These are phyloP conservation scores for Planiliza haematocheilus DNA, from an alignment of 2,113 vertebrate genomes.

Conservation along the genomic window DNA sequence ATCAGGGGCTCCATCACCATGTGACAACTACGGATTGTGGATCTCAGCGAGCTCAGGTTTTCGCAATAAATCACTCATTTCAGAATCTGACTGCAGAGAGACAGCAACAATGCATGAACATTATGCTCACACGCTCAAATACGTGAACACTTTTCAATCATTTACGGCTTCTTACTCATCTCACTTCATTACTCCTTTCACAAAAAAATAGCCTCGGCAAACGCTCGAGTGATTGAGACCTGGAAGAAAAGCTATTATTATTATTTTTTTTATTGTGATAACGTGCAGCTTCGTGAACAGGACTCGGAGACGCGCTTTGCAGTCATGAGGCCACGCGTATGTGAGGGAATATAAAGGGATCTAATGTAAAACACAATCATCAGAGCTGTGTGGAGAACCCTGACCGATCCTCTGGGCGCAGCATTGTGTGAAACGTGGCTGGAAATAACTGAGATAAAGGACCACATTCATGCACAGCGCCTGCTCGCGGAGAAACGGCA, in stretches of 20 bases:
- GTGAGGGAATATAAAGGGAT: no score
- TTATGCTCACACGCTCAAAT: neutral
- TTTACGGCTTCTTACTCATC: neutral
- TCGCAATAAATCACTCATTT: constrained; percentile 22
- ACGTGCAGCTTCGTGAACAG: neutral
- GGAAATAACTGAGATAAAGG: constrained; percentile 7
- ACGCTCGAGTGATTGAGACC: neutral
- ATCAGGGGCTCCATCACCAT: constrained; percentile 45
- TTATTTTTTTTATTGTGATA: neutral
- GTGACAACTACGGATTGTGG: constrained; percentile 26
- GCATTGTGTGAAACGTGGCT: neutral
- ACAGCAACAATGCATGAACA: neutral
- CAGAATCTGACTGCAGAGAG: constrained; percentile 1
- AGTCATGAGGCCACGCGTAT: neutral
- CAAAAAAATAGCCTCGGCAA: neutral
- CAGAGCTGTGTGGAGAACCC: neutral
- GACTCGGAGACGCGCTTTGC: neutral
- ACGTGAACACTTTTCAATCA: no score
- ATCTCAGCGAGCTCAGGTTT: constrained; percentile 22
- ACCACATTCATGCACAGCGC: constrained; percentile 5
- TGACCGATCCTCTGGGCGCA: neutral
- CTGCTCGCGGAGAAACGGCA: constrained; percentile 16
- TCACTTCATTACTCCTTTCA: neutral
- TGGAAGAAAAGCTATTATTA: neutral
- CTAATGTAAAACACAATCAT: neutral